phyloP scores from a whole-genome alignment of 1,140 invertebrate genomes.

The Macrobrachium nipponense region DNA sequence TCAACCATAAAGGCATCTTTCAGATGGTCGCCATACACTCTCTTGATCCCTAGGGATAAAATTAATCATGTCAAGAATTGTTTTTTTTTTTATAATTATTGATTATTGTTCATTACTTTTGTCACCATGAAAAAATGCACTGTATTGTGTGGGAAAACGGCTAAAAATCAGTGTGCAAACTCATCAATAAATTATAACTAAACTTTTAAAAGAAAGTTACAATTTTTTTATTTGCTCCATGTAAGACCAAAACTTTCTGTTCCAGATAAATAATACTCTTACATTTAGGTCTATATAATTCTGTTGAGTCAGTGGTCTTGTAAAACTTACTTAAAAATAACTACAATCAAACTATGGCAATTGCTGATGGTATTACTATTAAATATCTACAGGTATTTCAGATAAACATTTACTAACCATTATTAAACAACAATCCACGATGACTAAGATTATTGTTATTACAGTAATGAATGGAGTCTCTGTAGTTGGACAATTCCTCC shows the following conservation, averaged over 20 bases:
- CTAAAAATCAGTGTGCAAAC: too few relatives aligned
- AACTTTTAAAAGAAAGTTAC: too few relatives aligned
- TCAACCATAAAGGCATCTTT: slow-evolving; percentile 15
- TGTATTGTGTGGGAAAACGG: too few relatives aligned
- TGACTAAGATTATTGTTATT: slow-evolving; percentile 41
- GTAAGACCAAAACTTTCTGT: too few relatives aligned
- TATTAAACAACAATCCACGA: slow-evolving; percentile 32
- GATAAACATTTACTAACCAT: slow-evolving; percentile 1
- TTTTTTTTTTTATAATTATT: background rate
- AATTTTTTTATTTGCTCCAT: too few relatives aligned
- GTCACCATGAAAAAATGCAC: too few relatives aligned
- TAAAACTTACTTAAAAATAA: too few relatives aligned
- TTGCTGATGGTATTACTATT: background rate
- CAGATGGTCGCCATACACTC: slow-evolving; percentile 28
- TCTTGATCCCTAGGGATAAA: slow-evolving; percentile 19
- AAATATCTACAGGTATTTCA: background rate
- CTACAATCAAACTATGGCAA: too few relatives aligned
- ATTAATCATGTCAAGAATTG: background rate
- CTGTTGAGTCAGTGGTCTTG: too few relatives aligned
- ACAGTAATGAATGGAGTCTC: slow-evolving; percentile 26
- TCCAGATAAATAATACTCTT: too few relatives aligned
- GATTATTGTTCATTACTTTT: background rate
- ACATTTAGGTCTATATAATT: too few relatives aligned
- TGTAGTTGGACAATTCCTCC: slow-evolving; percentile 13
- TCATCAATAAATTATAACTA: too few relatives aligned